A percentile compares a stretch with the other conserved stretches of the same genome.
phyloP scores from a whole-genome alignment of 2,888 invertebrate genomes.

The Brachypalpus laphriformis region DNA sequence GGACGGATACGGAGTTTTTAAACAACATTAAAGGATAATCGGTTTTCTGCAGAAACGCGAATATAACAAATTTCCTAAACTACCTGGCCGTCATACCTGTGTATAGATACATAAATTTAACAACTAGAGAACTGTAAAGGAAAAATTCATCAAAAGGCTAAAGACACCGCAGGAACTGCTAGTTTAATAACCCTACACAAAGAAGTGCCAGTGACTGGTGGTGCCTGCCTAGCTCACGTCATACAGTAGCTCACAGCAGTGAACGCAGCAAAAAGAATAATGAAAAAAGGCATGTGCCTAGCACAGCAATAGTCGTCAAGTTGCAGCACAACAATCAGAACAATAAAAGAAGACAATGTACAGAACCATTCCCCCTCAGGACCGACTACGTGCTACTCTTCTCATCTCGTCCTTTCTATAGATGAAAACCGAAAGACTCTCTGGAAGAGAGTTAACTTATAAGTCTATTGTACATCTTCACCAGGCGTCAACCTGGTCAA shows the following conservation, averaged over 20 bases:
- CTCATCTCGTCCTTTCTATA: constrained; percentile 29
- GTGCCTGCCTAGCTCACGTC: neutral
- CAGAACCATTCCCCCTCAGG: constrained; percentile 19
- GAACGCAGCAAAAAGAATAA: neutral
- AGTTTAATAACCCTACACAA: constrained; percentile 45
- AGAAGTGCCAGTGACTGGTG: constrained; percentile 4
- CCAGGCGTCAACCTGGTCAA: constrained; percentile 23
- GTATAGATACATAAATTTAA: too few species aligned
- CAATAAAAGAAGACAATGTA: constrained; percentile 45
- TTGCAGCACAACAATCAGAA: constrained; percentile 10
- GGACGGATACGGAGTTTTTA: too few species aligned
- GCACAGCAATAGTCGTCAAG: constrained; percentile 1
- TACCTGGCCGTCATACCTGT: too few species aligned
- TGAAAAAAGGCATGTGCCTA: constrained; percentile 6
- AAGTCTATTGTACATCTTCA: constrained; percentile 17
- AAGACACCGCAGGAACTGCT: constrained; percentile 16
- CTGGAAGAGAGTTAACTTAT: neutral
- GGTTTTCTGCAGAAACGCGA: too few species aligned
- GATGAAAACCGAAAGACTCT: neutral
- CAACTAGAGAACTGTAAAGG: constrained; percentile 13
- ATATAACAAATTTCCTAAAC: too few species aligned
- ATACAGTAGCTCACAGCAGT: neutral
- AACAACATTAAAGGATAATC: too few species aligned
- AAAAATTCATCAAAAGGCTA: constrained; percentile 9
- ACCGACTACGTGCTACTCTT: neutral